Evolutionary conservation across 2,113 vertebrate genomes (phyloP), one percentile per base, ranked within the genome.

Genomic region (Raja brachyura): DNA sequence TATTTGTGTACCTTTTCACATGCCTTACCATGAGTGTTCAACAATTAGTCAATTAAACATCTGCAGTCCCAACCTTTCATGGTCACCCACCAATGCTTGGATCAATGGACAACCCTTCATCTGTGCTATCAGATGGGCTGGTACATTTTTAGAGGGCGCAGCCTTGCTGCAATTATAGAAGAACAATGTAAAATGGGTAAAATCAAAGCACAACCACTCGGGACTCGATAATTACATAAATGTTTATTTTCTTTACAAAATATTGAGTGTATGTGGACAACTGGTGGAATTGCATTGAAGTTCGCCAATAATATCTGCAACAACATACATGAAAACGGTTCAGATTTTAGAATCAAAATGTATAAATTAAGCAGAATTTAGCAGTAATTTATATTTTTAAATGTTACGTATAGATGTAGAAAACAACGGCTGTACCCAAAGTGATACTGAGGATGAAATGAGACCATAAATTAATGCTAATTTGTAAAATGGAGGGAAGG

Each of bases 211-310:
- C 8, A 33, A 39, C 33, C 22, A 39, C 25, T 59, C 48, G 25
- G 14, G 61, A 88, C 13, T 63, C 28, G 83, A n/a, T 63, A 88
- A 7, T 13, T 14, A 31, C 7, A 16, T 31, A 63, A 86, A 59
- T 79, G 77, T 56, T 59, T 79, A 25, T n/a, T 88, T 88, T 88
- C 59, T 88, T 59, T 61, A 59, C 59, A 85, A 85, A 85, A 61
- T 59, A n/a, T 61, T 85, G 56, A 61, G 56, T 59, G 39, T 56
- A 39, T 54, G 20, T 22, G 54, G 59, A 33, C 83, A 18, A 73
- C 18, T 13, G 1, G 48, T 81, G 18, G 39, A 39, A 39, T 83
- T 56, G 0, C 22, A 10, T 28, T 61, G 25, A 85, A 22, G 28
- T 14, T 68, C 66, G 16, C 16, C 10, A 68, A 68, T 68, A 68